A percentile compares a stretch with the other conserved stretches of the same genome.
Evolutionary conservation across 2,888 invertebrate genomes (phyloP).

Genomic region (Plebejus melissa): DNA sequence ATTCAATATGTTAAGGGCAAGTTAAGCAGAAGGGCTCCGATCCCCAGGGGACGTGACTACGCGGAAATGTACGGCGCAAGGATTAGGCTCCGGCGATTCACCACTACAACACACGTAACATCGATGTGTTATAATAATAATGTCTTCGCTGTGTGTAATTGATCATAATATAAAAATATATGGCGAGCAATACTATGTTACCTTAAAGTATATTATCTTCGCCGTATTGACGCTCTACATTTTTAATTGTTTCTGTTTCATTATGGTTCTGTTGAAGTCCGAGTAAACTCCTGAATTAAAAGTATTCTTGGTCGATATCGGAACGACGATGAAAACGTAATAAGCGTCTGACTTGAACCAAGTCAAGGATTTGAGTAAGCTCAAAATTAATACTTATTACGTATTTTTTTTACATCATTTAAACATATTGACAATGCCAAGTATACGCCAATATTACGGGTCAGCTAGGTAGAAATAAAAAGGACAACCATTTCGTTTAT

Average conservation of each 20-base stretch:
- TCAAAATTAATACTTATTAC: slow-evolving; percentile 54
- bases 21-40: slow-evolving; percentile 52
- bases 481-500: neutral
- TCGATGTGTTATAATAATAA: neutral
- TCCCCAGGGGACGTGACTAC: slow-evolving; percentile 43
- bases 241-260: no score
- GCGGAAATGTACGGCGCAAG: slow-evolving; percentile 41
- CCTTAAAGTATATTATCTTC: no score
- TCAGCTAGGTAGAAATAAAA: neutral
- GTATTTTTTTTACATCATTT: no score
- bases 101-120: neutral
- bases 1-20: slow-evolving; percentile 56
- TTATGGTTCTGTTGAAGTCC: neutral
- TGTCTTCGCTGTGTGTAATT: no score
- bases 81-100: slow-evolving; percentile 28
- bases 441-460: neutral
- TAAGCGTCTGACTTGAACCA: slow-evolving; percentile 36
- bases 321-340: neutral
- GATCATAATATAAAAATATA: no score
- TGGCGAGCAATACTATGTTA: no score
- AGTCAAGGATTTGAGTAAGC: slow-evolving; percentile 50
- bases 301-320: neutral
- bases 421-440: neutral
- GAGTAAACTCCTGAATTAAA: neutral
- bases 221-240: no score